phyloP scores from a whole-genome alignment of 2,888 invertebrate species.

The Tachystola acroxantha region DNA sequence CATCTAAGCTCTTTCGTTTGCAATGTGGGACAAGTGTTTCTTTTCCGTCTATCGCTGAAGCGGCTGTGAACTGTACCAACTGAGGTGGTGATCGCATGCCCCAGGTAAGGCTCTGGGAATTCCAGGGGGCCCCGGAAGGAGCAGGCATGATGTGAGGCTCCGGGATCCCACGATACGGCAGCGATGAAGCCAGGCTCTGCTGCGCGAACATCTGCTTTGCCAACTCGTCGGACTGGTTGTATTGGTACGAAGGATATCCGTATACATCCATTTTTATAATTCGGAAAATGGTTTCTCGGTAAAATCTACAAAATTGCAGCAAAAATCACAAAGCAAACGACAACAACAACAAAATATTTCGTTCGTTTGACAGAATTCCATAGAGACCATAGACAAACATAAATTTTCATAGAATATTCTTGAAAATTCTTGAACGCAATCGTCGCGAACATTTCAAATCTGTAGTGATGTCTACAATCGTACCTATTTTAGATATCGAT shows the following conservation, averaged over 20 bases:
- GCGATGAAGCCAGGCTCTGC: constrained; percentile 44
- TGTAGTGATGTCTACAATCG: no score
- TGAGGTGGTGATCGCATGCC: constrained; percentile 59
- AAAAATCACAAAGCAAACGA: background rate
- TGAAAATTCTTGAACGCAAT: constrained; percentile 15
- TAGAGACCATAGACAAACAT: constrained; percentile 2
- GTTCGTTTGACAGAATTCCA: background rate
- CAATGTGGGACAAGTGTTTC: constrained; percentile 46
- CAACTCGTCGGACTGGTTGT: constrained; percentile 55
- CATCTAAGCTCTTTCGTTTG: constrained; percentile 64
- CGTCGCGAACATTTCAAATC: no score
- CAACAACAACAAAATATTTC: background rate
- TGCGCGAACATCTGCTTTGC: constrained; percentile 62
- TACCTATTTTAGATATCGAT: no score
- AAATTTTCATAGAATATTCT: constrained; percentile 18
- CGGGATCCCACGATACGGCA: constrained; percentile 32
- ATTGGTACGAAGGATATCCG: constrained; percentile 51
- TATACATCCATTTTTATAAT: constrained; percentile 53
- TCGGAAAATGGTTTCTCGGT: background rate
- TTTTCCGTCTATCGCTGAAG: constrained; percentile 31
- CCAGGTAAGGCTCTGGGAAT: constrained; percentile 74
- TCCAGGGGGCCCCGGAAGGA: constrained; percentile 71
- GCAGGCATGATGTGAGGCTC: constrained; percentile 56
- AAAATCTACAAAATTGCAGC: background rate
- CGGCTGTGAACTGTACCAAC: constrained; percentile 67